Conservation (phyloP, 2,888 invertebrate species). For the Timema cristinae region DNA sequence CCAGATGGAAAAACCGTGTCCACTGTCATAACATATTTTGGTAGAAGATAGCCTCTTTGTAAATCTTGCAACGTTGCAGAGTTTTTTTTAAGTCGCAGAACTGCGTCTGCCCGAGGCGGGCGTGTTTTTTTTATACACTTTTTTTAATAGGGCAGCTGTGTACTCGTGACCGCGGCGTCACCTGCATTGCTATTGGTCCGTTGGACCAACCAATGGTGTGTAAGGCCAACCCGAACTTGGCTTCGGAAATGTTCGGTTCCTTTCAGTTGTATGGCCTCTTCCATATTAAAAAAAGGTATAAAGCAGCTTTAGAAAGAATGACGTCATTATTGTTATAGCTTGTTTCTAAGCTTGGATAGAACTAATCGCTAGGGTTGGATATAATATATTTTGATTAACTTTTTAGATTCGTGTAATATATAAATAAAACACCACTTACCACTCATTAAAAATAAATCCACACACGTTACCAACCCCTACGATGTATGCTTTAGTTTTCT, state of each 20-base stretch:
- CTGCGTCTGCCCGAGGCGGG: slow-evolving; percentile 22
- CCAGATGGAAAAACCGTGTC: too few relatives aligned
- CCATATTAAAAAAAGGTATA: too few relatives aligned
- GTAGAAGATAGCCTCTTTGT: slow-evolving; percentile 3
- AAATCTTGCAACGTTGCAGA: slow-evolving; percentile 25
- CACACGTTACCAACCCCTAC: too few relatives aligned
- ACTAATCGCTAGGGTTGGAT: too few relatives aligned
- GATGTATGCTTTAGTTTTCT: too few relatives aligned
- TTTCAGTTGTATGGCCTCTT: not conserved
- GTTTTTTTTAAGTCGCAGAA: slow-evolving; percentile 23
- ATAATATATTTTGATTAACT: too few relatives aligned
- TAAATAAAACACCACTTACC: too few relatives aligned
- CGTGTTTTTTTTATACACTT: slow-evolving; percentile 18
- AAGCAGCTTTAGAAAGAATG: too few relatives aligned
- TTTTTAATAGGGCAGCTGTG: slow-evolving; percentile 25
- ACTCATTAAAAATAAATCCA: too few relatives aligned
- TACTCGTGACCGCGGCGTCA: slow-evolving; percentile 27
- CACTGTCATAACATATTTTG: not conserved
- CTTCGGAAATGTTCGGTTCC: slow-evolving; percentile 23
- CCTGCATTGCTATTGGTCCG: slow-evolving; percentile 25
- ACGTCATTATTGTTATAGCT: too few relatives aligned
- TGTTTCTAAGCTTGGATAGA: too few relatives aligned
- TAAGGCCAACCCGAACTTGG: slow-evolving; percentile 26
- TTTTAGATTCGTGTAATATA: too few relatives aligned
- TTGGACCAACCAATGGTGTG: slow-evolving; percentile 25